Evolutionary conservation across 2,797 vertebrate species (phyloP).

Genomic region (Brachyrhaphis roseni): DNA sequence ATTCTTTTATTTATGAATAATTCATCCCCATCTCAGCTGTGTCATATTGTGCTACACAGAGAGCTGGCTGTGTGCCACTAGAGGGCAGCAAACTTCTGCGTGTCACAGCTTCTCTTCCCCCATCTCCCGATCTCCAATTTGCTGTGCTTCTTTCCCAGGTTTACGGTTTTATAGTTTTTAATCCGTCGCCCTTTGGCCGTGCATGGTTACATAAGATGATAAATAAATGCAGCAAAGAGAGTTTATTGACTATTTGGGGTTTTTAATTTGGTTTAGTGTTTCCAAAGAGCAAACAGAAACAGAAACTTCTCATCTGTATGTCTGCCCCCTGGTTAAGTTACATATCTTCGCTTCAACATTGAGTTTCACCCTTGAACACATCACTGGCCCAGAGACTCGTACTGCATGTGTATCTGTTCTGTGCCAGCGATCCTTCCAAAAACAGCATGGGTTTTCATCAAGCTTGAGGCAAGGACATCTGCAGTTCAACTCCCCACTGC

Average conservation of each 20-base stretch:
- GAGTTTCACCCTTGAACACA: neutral
- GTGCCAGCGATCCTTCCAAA: conserved; percentile 49
- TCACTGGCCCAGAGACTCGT: conserved; percentile 4
- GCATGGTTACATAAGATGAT: neutral
- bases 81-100: conserved; percentile 71
- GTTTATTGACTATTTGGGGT: neutral
- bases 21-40: conserved; percentile 46
- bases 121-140: neutral
- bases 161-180: neutral
- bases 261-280: neutral
- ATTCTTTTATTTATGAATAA: conserved; percentile 57
- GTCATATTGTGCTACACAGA: conserved; percentile 14
- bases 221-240: neutral
- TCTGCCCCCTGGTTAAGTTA: neutral
- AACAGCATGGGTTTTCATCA: conserved; percentile 56
- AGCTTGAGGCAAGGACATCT: conserved; percentile 75
- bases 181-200: neutral
- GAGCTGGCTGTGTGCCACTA: conserved; percentile 60
- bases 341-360: neutral
- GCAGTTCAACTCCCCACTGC: conserved; percentile 34
- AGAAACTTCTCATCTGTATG: neutral
- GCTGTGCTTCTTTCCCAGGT: neutral
- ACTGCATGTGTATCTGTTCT: conserved; percentile 40
- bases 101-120: conserved; percentile 8
- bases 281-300: neutral